Evolutionary conservation across 2,888 invertebrate species (phyloP).

Genomic region (Neelides folsomi): DNA sequence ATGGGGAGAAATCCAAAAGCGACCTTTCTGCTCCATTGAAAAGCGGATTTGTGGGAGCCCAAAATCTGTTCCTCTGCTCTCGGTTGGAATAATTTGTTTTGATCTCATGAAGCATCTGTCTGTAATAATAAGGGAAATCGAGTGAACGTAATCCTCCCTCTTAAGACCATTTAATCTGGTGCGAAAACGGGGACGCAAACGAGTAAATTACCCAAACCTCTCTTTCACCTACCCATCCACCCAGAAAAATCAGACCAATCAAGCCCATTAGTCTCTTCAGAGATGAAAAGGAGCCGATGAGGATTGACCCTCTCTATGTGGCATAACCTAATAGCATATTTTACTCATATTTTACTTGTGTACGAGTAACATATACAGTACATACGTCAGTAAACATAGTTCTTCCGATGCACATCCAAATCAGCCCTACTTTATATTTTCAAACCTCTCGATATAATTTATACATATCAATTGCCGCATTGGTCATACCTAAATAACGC

Average conservation of each 20-base stretch:
- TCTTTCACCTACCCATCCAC: constrained; percentile 2
- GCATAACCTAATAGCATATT: too few species aligned
- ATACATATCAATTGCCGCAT: too few species aligned
- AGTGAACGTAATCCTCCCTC: constrained; percentile 19
- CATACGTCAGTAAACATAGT: too few species aligned
- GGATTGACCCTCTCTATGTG: too few species aligned
- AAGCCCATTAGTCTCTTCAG: constrained; percentile 5
- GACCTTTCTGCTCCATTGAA: constrained; percentile 21
- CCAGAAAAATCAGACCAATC: constrained; percentile 7
- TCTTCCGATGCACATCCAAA: too few species aligned
- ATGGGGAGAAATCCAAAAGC: constrained; percentile 2
- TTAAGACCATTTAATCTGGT: constrained; percentile 20
- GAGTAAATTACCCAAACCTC: constrained; percentile 11
- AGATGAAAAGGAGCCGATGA: too few species aligned
- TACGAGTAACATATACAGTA: too few species aligned
- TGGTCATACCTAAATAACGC: too few species aligned
- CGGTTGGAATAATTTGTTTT: constrained; percentile 26
- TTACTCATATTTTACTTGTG: too few species aligned
- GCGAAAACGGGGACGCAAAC: constrained; percentile 16
- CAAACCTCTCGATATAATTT: too few species aligned
- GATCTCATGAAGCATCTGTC: constrained; percentile 29
- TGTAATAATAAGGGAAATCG: constrained; percentile 26
- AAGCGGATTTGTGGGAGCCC: constrained; percentile 22
- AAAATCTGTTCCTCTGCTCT: constrained; percentile 5
- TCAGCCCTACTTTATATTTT: too few species aligned